Evolutionary conservation across 1,140 invertebrate genomes (phyloP).

Genomic region (Globodera rostochiensis): DNA sequence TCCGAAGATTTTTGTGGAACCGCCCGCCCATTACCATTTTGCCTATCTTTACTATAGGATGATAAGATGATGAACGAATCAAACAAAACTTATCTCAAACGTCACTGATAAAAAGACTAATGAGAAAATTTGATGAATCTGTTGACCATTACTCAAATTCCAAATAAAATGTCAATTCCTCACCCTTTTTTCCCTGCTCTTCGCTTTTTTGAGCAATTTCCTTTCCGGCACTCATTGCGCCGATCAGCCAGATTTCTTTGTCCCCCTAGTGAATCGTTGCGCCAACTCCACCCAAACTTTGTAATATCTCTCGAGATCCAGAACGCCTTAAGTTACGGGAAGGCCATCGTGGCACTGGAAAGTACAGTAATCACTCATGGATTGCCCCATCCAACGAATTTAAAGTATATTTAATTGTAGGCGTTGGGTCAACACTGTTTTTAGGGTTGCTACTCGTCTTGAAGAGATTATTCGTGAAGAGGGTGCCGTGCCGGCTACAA

Average conservation of each 20-base stretch:
- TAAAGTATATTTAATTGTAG: conserved; percentile 69
- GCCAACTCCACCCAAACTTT: background rate
- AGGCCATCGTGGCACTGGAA: conserved; percentile 88
- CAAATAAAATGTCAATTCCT: background rate
- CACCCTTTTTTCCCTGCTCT: background rate
- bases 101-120: background rate
- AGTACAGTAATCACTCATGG: conserved; percentile 97
- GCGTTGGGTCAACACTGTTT: background rate
- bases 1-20: too few species aligned
- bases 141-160: background rate
- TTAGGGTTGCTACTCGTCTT: conserved; percentile 78
- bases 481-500: conserved; percentile 89
- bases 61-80: background rate
- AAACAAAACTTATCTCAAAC: background rate
- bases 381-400: conserved; percentile 90
- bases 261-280: background rate
- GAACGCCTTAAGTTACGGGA: conserved; percentile 32
- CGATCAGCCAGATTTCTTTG: background rate
- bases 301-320: conserved; percentile 7
- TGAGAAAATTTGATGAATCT: background rate
- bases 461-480: conserved; percentile 76
- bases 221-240: background rate
- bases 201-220: background rate
- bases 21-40: too few species aligned
- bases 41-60: too few species aligned